Evolutionary conservation across 37 sponge, comb jelly and placozoan genomes (phyloP), one percentile per base, ranked within the genome.

Genomic region (Spongilla lacustris): DNA sequence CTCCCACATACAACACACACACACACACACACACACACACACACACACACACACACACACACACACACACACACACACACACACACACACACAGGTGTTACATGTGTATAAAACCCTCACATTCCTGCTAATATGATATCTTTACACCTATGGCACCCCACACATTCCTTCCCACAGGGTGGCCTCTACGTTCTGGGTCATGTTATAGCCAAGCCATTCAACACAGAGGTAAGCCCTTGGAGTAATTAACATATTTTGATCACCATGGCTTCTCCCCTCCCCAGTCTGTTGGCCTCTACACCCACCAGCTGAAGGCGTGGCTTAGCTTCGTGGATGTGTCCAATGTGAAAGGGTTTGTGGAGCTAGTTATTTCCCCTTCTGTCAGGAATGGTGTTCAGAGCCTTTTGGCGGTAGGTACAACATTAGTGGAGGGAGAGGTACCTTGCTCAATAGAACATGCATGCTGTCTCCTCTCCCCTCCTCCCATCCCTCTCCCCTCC

Each of bases 341-440:
- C 9, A 92, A 88, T 50, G 84, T 99, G 46, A 99, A 99, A 78
- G 94, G 97, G 22, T 99, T 99, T 80, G 99, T 97, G 50, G 99
- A 99, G 74, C 84, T 97, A 5, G 91, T 93, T 8, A 77, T 94
- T 13, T 79, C 96, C 34, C 83, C 82, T 2, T 84, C 94, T 19
- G 84, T 97, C 48, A 50, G 94, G 37, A 48, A 75, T 27, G 99
- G 98, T n/a, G 84, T 89, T 21, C 94, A 87, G 68, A 95, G 80
- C 58, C 90, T 98, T 19, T 81, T 98, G 23, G 83, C 90, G 17
- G 93, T 93, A 58, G 82, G 89, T 78, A 3, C 6, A 9, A 3
- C 41, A 9, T 41, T 6, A 3, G 3, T 41, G 3, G 6, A 41
- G 41, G 41, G 6, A 9, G 41, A 41, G 5, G 41, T 9, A 6